Evolutionary conservation across 1,140 invertebrate genomes (phyloP), one percentile per base, ranked within the genome.

Genomic region (Idris sp.): DNA sequence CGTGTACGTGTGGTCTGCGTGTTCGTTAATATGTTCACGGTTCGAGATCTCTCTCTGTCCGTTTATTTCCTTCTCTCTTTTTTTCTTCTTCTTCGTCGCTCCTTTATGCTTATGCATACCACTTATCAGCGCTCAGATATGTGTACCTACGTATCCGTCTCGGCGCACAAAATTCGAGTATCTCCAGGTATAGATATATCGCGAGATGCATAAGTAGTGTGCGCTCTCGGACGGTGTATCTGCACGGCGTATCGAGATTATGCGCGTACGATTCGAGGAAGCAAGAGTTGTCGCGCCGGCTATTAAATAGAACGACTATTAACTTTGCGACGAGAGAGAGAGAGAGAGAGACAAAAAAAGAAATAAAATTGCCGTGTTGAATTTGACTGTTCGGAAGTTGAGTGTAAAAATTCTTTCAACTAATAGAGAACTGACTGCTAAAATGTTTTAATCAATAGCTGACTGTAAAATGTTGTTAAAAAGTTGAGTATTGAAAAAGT

Each of bases 11-110:
- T 73, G 68, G 74, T 73, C 74, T 44, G 72, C 58, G 64, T 69
- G 64, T 75, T 75, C 64, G 64, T 75, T 75, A 74, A 69, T 74
- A 68, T 62, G 72, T 74, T 68, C 72, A 75, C 72, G 64, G 56
- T 75, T 59, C 31, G 49, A 25, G 22, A 11, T 65, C 49, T 76
- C 62, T 25, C 46, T 43, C 40, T 35, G 13, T 44, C 36, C 5
- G 25, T 53, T 41, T 44, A 31, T 38, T 48, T 51, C 43, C 56
- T 51, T 31, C 43, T 13, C 8, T 51, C 51, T 22, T 49, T 44
- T 44, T 43, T 16, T 19, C 18, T 64, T 51, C 33, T 9, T 67
- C 64, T 68, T 53, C n/a, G 56, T 64, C 64, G 64, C 56, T 49
- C 61, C 33, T 40, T 58, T 53, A 54, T 59, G 58, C 43, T 51